phyloP scores from a whole-genome alignment of 2,888 invertebrate genomes.

The Acanthosepion lycidas region DNA sequence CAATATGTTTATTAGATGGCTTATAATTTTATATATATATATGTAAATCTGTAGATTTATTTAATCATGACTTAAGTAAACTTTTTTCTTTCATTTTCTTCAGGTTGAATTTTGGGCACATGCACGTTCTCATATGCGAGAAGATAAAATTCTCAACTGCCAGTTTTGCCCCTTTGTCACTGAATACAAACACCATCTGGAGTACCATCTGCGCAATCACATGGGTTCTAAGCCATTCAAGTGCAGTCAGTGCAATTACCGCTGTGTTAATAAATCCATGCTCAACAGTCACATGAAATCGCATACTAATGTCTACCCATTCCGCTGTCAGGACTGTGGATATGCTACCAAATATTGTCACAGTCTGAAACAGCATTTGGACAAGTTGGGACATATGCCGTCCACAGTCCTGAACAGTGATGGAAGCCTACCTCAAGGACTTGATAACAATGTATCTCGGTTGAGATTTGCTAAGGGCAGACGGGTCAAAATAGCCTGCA shows the following conservation, averaged over 20 bases:
- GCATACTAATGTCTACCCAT: constrained; percentile 89
- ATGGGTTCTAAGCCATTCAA: constrained; percentile 95
- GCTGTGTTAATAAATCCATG: constrained; percentile 84
- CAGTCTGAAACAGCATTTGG: constrained; percentile 93
- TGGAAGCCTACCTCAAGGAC: constrained; percentile 71
- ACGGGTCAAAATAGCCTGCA: constrained; percentile 52
- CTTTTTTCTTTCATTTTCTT: constrained; percentile 45
- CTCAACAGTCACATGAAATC: constrained; percentile 97
- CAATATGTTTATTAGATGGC: background rate
- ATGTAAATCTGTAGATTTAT: constrained; percentile 40
- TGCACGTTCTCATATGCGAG: constrained; percentile 89
- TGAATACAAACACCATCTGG: constrained; percentile 98
- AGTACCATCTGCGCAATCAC: constrained; percentile 95
- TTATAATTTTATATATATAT: background rate
- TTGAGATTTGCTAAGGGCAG: constrained; percentile 74
- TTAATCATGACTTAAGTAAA: background rate
- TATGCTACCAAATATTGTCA: constrained; percentile 99
- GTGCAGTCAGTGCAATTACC: constrained; percentile 85
- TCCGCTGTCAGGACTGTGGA: constrained; percentile 92
- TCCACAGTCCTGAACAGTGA: constrained; percentile 83
- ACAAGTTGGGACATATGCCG: constrained; percentile 92
- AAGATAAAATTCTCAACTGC: constrained; percentile 92
- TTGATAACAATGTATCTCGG: constrained; percentile 70
- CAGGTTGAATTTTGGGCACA: constrained; percentile 93
- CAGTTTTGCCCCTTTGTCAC: constrained; percentile 97